A percentile compares a stretch with the other conserved stretches of the same genome.
These are phyloP conservation scores for Muscidifurax raptorellus DNA, from an alignment of 1,140 invertebrate genomes.

Conservation along the genomic window DNA sequence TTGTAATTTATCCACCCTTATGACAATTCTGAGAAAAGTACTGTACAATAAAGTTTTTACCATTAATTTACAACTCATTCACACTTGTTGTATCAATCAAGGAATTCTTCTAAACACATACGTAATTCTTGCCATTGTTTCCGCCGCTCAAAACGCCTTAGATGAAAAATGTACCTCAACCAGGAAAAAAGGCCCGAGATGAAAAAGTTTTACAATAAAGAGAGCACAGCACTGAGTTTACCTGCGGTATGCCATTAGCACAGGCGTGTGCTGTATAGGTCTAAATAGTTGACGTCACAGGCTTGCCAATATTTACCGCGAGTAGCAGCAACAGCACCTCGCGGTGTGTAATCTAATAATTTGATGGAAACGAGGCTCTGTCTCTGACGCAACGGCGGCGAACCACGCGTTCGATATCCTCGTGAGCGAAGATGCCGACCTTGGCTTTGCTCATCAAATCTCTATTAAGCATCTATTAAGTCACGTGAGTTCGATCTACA, in stretches of 20 bases:
- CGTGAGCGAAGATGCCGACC: constrained; percentile 60
- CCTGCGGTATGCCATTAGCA: not conserved
- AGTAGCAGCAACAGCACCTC: constrained; percentile 1
- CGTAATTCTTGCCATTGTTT: no score
- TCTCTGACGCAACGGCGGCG: constrained; percentile 18
- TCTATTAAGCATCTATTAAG: constrained; percentile 62
- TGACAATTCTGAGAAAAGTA: not conserved
- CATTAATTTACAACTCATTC: not conserved
- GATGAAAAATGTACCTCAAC: no score
- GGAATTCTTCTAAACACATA: not conserved
- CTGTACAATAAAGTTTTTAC: not conserved
- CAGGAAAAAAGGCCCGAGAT: not conserved
- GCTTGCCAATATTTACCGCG: constrained; percentile 35
- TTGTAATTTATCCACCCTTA: not conserved
- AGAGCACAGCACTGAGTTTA: not conserved
- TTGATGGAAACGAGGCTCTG: constrained; percentile 57
- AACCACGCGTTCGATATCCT: constrained; percentile 12
- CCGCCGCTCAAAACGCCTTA: no score
- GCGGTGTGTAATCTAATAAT: constrained; percentile 62
- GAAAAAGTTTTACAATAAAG: not conserved
- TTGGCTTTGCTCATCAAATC: constrained; percentile 65
- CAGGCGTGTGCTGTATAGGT: not conserved
- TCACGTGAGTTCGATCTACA: constrained; percentile 42
- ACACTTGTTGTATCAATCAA: not conserved
- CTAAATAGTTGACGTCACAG: not conserved